These are phyloP conservation scores for Heliconius sara DNA, from an alignment of 2,888 invertebrate genomes.

Conservation along the genomic window DNA sequence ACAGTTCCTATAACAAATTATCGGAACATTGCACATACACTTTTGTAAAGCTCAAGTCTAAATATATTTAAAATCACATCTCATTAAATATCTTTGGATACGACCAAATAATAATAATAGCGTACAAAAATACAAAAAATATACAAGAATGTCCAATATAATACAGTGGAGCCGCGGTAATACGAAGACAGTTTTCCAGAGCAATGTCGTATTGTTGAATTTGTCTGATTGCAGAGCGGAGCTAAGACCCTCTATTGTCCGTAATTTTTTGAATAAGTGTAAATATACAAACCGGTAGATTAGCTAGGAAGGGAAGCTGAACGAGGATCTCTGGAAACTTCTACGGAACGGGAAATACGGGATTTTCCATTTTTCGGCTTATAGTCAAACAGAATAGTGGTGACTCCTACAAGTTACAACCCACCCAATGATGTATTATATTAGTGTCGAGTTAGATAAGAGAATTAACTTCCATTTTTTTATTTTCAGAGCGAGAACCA, in stretches of 20 bases:
- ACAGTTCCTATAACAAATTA: constrained; percentile 59
- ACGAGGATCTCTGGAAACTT: too few species aligned
- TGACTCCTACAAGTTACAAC: too few species aligned
- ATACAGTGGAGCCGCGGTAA: constrained; percentile 2
- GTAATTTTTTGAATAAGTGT: too few species aligned
- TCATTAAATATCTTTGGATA: constrained; percentile 83
- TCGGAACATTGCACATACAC: constrained; percentile 73
- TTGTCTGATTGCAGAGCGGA: too few species aligned
- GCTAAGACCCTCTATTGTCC: too few species aligned
- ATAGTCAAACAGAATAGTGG: too few species aligned
- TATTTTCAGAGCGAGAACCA: neutral
- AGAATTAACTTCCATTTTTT: too few species aligned
- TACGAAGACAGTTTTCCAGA: neutral
- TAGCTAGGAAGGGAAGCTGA: too few species aligned
- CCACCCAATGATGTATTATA: neutral
- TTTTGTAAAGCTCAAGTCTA: constrained; percentile 78
- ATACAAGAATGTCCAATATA: constrained; percentile 60
- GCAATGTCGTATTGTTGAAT: neutral
- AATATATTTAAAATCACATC: constrained; percentile 80
- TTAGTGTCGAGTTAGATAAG: neutral
- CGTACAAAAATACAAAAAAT: constrained; percentile 81
- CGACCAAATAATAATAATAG: constrained; percentile 80
- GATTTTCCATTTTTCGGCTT: too few species aligned
- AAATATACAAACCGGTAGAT: too few species aligned
- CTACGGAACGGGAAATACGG: too few species aligned